Evolutionary conservation across 1,140 invertebrate species (phyloP).

Genomic region (Pemphigus obesinymphae): DNA sequence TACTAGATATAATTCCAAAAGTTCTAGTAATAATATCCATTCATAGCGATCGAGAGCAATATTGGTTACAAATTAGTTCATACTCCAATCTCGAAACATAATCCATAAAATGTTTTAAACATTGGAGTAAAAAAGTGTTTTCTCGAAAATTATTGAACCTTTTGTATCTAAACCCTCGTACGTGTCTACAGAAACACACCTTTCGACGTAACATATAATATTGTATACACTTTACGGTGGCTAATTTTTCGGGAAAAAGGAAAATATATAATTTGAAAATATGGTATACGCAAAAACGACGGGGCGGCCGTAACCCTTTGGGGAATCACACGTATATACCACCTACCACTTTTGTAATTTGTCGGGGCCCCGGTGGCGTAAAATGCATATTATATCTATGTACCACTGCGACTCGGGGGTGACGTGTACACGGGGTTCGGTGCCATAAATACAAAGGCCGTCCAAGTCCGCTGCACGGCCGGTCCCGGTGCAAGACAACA

Average conservation of each 20-base stretch:
- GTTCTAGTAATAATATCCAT: too few relatives aligned
- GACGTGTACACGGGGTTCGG: neutral
- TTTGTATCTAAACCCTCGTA: too few relatives aligned
- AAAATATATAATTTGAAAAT: slow-evolving; percentile 39
- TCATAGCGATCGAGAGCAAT: too few relatives aligned
- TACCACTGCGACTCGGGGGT: neutral
- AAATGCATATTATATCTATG: neutral
- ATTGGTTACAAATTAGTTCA: too few relatives aligned
- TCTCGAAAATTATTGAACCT: too few relatives aligned
- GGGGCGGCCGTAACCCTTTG: neutral
- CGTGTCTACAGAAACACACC: too few relatives aligned
- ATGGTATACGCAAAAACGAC: neutral
- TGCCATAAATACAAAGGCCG: slow-evolving; percentile 4
- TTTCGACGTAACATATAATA: neutral
- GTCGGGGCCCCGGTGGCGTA: neutral
- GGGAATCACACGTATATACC: neutral
- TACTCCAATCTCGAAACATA: too few relatives aligned
- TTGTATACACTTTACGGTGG: neutral
- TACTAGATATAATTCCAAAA: too few relatives aligned
- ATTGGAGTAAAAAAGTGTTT: too few relatives aligned
- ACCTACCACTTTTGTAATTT: slow-evolving; percentile 29
- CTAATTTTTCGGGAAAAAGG: slow-evolving; percentile 14
- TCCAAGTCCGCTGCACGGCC: neutral
- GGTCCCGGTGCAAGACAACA: neutral
- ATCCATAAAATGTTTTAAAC: too few relatives aligned